phyloP scores from a whole-genome alignment of 2,888 invertebrate species.

The Melanophora roralis region DNA sequence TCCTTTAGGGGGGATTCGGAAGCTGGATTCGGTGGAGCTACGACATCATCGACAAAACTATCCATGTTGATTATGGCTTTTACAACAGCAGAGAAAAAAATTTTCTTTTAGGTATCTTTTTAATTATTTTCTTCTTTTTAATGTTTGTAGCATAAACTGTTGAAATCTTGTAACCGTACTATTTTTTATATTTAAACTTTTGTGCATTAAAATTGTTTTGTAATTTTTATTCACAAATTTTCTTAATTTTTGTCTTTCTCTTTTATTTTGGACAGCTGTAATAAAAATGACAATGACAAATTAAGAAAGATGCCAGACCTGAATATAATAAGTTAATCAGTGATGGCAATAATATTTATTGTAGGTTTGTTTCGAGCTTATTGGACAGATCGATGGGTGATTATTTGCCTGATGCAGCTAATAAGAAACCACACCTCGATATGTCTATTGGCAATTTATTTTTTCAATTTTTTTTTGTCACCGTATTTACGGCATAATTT shows the following conservation, averaged over 20 bases:
- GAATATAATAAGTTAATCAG: not conserved
- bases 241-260: conserved; percentile 8
- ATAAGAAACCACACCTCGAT: too few species aligned
- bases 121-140: not conserved
- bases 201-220: conserved; percentile 34
- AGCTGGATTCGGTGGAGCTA: conserved; percentile 67
- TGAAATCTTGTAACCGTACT: not conserved
- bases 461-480: too few species aligned
- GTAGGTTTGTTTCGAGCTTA: too few species aligned
- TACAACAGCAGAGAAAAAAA: conserved; percentile 3
- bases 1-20: conserved; percentile 73
- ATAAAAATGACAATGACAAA: conserved; percentile 29
- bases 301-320: conserved; percentile 30
- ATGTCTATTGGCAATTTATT: too few species aligned
- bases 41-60: conserved; percentile 73
- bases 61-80: conserved; percentile 67
- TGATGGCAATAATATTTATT: conserved; percentile 25
- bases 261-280: conserved; percentile 48
- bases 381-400: too few species aligned
- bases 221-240: conserved; percentile 10
- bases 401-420: too few species aligned
- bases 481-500: too few species aligned
- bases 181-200: conserved; percentile 23
- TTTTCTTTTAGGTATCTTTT: not conserved
- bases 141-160: conserved; percentile 9